Evolutionary conservation across 2,888 invertebrate genomes (phyloP).

Genomic region (Stenoptilia bipunctidactyla): DNA sequence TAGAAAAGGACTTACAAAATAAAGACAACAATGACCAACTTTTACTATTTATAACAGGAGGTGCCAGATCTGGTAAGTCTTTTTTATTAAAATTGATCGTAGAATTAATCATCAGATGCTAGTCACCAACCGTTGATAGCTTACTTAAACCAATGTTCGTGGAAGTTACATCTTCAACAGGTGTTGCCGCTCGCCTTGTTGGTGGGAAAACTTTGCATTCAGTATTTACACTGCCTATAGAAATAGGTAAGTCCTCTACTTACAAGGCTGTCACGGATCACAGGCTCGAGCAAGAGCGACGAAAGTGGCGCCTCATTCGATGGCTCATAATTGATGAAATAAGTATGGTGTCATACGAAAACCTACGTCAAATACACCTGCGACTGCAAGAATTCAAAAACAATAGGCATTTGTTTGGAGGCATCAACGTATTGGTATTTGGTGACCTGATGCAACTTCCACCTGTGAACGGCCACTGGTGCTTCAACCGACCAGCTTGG

Average conservation of each 20-base stretch:
- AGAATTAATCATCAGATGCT: background rate
- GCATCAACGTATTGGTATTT: constrained; percentile 1
- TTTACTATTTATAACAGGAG: background rate
- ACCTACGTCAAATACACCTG: constrained; percentile 5
- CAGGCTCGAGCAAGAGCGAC: background rate
- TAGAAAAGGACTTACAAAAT: background rate
- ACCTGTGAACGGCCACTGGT: too few relatives aligned
- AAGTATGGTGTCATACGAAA: constrained; percentile 4
- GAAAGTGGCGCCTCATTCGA: background rate
- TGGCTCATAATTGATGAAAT: constrained; percentile 4
- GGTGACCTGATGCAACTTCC: too few relatives aligned
- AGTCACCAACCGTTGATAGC: background rate
- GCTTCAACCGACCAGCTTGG: too few relatives aligned
- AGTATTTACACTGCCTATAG: too few relatives aligned
- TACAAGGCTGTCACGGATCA: background rate
- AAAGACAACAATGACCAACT: background rate
- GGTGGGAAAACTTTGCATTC: too few relatives aligned
- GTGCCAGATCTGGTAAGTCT: background rate
- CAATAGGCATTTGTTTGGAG: background rate
- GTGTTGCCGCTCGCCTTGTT: background rate
- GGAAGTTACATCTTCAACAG: too few relatives aligned
- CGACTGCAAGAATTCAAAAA: constrained; percentile 5
- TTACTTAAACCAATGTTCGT: background rate
- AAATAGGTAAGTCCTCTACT: background rate
- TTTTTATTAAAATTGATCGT: background rate